Evolutionary conservation across 2,113 vertebrate species (phyloP), one percentile per base, ranked within the genome.

Genomic region (Boleophthalmus pectinirostris): DNA sequence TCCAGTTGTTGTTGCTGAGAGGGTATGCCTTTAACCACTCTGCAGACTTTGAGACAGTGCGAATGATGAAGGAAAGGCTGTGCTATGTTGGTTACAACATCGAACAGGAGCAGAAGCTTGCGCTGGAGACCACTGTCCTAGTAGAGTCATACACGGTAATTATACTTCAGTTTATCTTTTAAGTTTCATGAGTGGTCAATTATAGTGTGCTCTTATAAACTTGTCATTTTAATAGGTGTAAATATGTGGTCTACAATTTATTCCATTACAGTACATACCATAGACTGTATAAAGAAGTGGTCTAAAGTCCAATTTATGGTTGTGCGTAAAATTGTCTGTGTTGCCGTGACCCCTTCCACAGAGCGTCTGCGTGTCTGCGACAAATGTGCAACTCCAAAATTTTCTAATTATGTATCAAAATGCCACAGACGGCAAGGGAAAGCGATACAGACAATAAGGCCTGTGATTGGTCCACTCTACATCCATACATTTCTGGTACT

Each of bases 81-180:
- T 99, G 97, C 90, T 99, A 99, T 0, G 97, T 99, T 72, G 97
- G 97, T 8, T 99, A 99, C 87, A 99, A 99, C 91, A 98, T 99
- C n/a, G 97, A 98, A 56, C 97, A 98, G 91, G 97, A 99, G 86
- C 97, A 99, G 93, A 98, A 99, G 82, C 92, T 99, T 88, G 97
- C 97, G 0, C 89, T 99, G 85, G 98, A 99, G 92, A 99, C 98
- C 75, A 99, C 98, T 8, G 97, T 99, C 74, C 92, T 99, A 81
- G 98, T 99, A 77, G 98, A 99, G 68, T 98, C 98, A 38, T 99
- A 99, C 86, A 98, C 96, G 68, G 98, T 99, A 80, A 87, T 47
- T 66, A 72, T 29, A 21, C 10, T 16, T 9, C 8, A 54, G 54
- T 66, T 45, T 0, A 11, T 9, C 51, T 53, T n/a, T n/a, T 53